These are phyloP conservation scores for Rhagophthalmus giganteus DNA, from an alignment of 2,888 invertebrate genomes.

Conservation along the genomic window DNA sequence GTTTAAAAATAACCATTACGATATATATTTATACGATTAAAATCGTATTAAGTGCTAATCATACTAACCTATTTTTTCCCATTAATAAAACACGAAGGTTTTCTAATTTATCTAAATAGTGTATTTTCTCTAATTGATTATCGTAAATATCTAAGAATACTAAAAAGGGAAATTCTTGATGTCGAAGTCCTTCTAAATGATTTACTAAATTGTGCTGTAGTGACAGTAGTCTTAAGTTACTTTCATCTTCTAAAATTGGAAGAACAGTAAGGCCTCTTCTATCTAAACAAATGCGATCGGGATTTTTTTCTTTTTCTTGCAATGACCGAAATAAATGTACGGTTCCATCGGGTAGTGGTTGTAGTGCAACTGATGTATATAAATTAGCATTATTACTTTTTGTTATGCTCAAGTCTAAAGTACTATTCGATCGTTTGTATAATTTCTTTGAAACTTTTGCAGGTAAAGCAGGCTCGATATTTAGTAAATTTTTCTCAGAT, in stretches of 20 bases:
- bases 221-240: constrained; percentile 79
- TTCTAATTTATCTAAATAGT: constrained; percentile 74
- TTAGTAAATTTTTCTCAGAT: constrained; percentile 47
- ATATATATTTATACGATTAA: too few relatives aligned
- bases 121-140: constrained; percentile 88
- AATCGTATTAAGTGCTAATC: too few relatives aligned
- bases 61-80: constrained; percentile 82
- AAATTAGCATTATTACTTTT: constrained; percentile 38
- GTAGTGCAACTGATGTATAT: constrained; percentile 53
- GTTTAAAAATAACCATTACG: too few relatives aligned
- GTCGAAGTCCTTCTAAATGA: constrained; percentile 66
- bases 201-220: constrained; percentile 90
- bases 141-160: constrained; percentile 94
- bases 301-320: constrained; percentile 80
- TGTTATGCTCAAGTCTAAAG: constrained; percentile 48
- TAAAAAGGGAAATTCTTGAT: constrained; percentile 66
- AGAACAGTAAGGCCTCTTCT: constrained; percentile 80
- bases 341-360: constrained; percentile 66
- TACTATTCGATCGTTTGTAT: constrained; percentile 59
- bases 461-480: constrained; percentile 51
- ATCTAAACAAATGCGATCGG: constrained; percentile 88
- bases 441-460: constrained; percentile 41
- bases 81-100: constrained; percentile 83
- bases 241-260: constrained; percentile 81
- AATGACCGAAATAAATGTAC: constrained; percentile 70